Base-by-base conservation (phyloP, 92 coral and sea anemone genomes). In the Epizoanthus ramosus region DNA sequence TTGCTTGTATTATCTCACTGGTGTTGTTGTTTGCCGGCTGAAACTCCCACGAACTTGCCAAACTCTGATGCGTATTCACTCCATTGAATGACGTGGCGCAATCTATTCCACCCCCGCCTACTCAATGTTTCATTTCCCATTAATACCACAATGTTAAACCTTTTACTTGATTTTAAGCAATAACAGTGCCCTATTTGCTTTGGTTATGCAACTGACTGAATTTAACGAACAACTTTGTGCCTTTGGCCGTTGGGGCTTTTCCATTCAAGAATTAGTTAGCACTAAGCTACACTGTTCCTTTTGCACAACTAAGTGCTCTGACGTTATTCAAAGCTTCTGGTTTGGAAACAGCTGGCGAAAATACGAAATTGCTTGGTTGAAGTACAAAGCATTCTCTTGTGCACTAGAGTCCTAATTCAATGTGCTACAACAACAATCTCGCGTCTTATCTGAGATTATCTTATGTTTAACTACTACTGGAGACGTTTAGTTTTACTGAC, bases 71-170 rank as follows among this genome's bases (percentile, higher is more conserved):
- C 52, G 71, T 21, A 77, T 76, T 76, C 70, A 76, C 53, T 41
- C 43, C 68, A 60, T 37, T 60, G 70, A 58, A 76, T 77, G 82
- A 77, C 82, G 82, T 77, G 82, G 82, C 82, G 41, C 35, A 57
- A 60, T 21, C 23, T 21, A 41, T 77, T 22, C 82, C 82, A 61
- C 82, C 82, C 82, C 82, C 82, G 82, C 79, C 16, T 54, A 56
- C 64, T 23, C 63, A 56, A 43, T 6, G 25, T 69, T 77, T 41
- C 58, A 41, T 39, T 77, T 19, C 54, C 58, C 56, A 21, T 61
- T 77, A 59, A 59, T 33, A 14, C 28, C 71, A 6, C 66, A 9
- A 58, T 35, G 54, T 58, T 33, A 43, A 59, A 75, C 43, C 23
- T 22, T 77, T 77, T 43, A 19, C 71, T 77, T 9, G 37, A 3